These are phyloP conservation scores for Laticauda colubrina DNA, from an alignment of 2,113 vertebrate genomes.

Conservation along the genomic window DNA sequence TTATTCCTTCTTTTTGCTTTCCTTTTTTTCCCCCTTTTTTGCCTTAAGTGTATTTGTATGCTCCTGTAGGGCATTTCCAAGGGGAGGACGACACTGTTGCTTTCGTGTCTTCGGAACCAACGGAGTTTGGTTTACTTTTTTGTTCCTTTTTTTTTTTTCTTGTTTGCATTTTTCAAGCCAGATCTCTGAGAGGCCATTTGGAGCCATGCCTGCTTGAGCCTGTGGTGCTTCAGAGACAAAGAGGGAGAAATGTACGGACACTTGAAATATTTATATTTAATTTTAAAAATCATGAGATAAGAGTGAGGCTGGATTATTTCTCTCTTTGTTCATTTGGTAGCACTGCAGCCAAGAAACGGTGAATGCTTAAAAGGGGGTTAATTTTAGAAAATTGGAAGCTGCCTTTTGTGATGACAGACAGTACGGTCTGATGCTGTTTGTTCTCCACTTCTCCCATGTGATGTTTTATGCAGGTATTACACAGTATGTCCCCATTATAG, in stretches of 20 bases:
- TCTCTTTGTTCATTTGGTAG: background rate
- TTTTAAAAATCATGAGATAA: slow-evolving; percentile 1
- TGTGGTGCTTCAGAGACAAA: background rate
- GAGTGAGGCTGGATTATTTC: background rate
- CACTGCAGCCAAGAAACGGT: background rate
- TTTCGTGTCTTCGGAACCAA: slow-evolving; percentile 4
- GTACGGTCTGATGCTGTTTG: background rate
- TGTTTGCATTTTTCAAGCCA: background rate
- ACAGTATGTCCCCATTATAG: background rate
- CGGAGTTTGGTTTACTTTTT: background rate
- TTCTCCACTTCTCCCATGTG: background rate
- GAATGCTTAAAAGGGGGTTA: background rate
- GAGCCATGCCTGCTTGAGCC: background rate
- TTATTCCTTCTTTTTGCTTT: slow-evolving; percentile 9
- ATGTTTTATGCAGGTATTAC: background rate
- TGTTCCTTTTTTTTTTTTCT: background rate
- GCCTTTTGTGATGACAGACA: background rate
- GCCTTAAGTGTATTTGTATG: slow-evolving; percentile 23
- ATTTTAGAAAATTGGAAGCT: background rate
- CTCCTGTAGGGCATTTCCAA: background rate
- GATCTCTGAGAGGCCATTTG: background rate
- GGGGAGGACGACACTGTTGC: background rate
- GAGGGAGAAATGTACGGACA: background rate
- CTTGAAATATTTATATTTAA: slow-evolving; percentile 38
- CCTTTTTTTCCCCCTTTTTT: background rate